A percentile compares a stretch with the other conserved stretches of the same genome.
These are phyloP conservation scores for Atherinosoma microstoma DNA, from an alignment of 2,797 vertebrate genomes.

Conservation along the genomic window DNA sequence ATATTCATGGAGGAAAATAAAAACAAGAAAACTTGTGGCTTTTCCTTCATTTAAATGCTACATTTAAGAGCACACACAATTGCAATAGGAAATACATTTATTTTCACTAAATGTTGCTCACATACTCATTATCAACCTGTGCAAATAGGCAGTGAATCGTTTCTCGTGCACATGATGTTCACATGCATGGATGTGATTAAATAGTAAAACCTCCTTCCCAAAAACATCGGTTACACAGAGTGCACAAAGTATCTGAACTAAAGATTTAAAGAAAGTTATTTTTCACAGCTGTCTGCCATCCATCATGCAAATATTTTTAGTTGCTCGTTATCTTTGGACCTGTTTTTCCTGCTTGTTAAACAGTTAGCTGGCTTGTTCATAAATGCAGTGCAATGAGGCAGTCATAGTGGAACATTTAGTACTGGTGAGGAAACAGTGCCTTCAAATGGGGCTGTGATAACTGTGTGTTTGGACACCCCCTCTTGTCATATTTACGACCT, in stretches of 20 bases:
- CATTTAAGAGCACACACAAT: slow-evolving; percentile 22
- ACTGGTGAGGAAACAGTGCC: neutral
- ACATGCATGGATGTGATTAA: slow-evolving; percentile 23
- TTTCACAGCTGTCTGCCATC: neutral
- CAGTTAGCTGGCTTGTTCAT: neutral
- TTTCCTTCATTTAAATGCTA: slow-evolving; percentile 15
- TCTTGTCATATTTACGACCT: neutral
- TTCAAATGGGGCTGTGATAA: neutral
- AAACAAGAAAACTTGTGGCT: slow-evolving; percentile 4
- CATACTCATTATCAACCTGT: slow-evolving; percentile 18
- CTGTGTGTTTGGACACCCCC: neutral
- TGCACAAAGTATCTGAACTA: neutral
- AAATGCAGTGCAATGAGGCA: neutral
- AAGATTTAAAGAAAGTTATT: neutral
- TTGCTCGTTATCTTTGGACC: neutral
- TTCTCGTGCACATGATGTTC: slow-evolving; percentile 25
- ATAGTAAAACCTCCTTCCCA: slow-evolving; percentile 6
- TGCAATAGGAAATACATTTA: slow-evolving; percentile 33
- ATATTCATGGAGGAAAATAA: neutral
- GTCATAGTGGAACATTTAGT: neutral
- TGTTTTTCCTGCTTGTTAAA: neutral
- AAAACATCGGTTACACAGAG: neutral
- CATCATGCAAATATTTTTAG: neutral
- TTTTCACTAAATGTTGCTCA: slow-evolving; percentile 21
- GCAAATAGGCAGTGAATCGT: slow-evolving; percentile 45